Evolutionary conservation across 1,140 invertebrate species (phyloP).

Genomic region (Neodiprion lecontei): DNA sequence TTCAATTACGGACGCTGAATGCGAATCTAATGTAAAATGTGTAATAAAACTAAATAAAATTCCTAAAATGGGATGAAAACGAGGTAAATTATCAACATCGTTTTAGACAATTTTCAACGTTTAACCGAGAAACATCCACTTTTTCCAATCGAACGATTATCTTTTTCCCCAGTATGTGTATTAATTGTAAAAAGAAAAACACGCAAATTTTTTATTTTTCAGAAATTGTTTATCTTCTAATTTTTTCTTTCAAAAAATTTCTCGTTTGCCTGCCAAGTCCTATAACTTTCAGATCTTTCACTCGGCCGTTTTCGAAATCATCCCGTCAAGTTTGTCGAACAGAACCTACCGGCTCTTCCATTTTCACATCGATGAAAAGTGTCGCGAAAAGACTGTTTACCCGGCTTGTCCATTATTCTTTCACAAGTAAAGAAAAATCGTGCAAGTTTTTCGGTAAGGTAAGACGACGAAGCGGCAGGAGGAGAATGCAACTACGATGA

Average conservation of each 20-base stretch:
- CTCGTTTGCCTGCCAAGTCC: neutral
- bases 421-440: neutral
- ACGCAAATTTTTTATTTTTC: neutral
- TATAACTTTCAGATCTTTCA: neutral
- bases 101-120: neutral
- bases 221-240: too few relatives aligned
- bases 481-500: too few relatives aligned
- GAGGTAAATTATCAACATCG: too few relatives aligned
- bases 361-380: too few relatives aligned
- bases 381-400: neutral
- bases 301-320: too few relatives aligned
- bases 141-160: conserved; percentile 14
- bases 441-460: neutral
- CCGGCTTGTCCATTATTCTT: neutral
- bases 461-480: too few relatives aligned
- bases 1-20: conserved; percentile 11
- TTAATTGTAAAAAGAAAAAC: neutral
- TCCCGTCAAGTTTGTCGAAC: neutral
- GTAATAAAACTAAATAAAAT: conserved; percentile 2
- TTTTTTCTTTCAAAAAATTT: neutral
- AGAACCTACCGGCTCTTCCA: neutral
- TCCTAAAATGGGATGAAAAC: neutral
- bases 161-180: neutral
- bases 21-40: conserved; percentile 1
- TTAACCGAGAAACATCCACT: conserved; percentile 16